A percentile compares a stretch with the other conserved stretches of the same genome.
Evolutionary conservation across 2,888 invertebrate genomes (phyloP).

Genomic region (Ennomos quercinarius): DNA sequence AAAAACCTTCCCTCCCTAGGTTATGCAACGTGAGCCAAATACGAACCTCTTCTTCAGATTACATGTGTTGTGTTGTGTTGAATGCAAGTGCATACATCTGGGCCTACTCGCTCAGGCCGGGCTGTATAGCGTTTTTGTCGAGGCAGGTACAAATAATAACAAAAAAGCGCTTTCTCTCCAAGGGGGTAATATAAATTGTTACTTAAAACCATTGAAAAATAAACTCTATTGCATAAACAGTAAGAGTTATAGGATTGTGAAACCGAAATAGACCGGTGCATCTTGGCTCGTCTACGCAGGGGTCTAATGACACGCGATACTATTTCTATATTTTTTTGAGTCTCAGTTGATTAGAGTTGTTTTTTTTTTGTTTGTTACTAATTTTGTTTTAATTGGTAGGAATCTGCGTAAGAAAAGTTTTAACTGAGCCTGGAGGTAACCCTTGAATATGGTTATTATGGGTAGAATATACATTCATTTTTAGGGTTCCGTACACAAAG

Average conservation of each 20-base stretch:
- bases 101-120: conserved; percentile 34
- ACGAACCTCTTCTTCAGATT: conserved; percentile 31
- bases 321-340: conserved; percentile 58
- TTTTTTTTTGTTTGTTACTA: conserved; percentile 56
- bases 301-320: conserved; percentile 77
- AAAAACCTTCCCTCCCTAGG: conserved; percentile 36
- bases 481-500: too few relatives aligned
- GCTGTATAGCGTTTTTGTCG: conserved; percentile 60
- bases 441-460: conserved; percentile 15
- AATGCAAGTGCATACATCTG: conserved; percentile 62
- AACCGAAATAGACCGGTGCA: conserved; percentile 20
- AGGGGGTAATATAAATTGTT: conserved; percentile 62
- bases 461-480: conserved; percentile 2
- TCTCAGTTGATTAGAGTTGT: conserved; percentile 71
- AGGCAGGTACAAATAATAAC: conserved; percentile 73
- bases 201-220: conserved; percentile 36
- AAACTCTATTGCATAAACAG: conserved; percentile 17
- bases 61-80: conserved; percentile 53
- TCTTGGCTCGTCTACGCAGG: conserved; percentile 53
- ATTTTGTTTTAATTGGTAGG: conserved; percentile 64
- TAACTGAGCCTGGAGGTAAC: conserved; percentile 43
- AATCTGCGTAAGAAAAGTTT: conserved; percentile 44
- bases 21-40: conserved; percentile 50
- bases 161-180: conserved; percentile 59
- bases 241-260: conserved; percentile 19